Percentiles rank a stretch among this genome's conserved stretches.
phyloP scores from a whole-genome alignment of 1,140 invertebrate species.

The Temnothorax longispinosus region DNA sequence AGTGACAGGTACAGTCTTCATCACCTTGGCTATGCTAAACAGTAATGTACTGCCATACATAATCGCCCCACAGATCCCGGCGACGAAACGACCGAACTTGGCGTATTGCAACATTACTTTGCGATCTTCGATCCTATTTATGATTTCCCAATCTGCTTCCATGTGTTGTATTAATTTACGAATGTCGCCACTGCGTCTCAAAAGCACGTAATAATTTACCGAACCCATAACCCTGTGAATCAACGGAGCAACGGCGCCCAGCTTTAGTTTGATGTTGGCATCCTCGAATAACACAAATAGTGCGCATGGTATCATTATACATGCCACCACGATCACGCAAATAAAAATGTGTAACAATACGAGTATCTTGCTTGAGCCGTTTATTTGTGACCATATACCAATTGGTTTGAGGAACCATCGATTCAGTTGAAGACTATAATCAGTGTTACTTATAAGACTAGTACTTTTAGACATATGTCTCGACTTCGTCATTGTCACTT shows the following conservation, averaged over 20 bases:
- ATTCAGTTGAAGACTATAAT: conserved; percentile 49
- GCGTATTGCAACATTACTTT: conserved; percentile 59
- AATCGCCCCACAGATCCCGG: conserved; percentile 23
- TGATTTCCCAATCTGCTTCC: conserved; percentile 74
- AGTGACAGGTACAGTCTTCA: background rate
- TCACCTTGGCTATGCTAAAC: conserved; percentile 49
- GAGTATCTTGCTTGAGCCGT: background rate
- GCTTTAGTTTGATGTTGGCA: conserved; percentile 60
- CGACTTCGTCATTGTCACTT: background rate
- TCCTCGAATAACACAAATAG: conserved; percentile 64
- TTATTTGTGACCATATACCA: conserved; percentile 54
- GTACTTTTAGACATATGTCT: background rate
- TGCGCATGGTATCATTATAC: conserved; percentile 20
- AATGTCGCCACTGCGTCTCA: conserved; percentile 66
- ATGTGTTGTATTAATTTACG: conserved; percentile 71
- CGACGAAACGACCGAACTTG: conserved; percentile 43
- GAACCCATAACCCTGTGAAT: conserved; percentile 76
- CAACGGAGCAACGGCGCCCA: conserved; percentile 73
- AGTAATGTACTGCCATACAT: conserved; percentile 44
- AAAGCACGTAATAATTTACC: conserved; percentile 73
- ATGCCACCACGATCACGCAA: background rate
- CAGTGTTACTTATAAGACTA: background rate
- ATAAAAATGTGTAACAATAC: background rate
- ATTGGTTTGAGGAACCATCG: conserved; percentile 59
- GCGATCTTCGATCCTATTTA: conserved; percentile 17